These are phyloP conservation scores for Psilopsiagon aurifrons DNA, from an alignment of 2,113 vertebrate species.

Conservation along the genomic window DNA sequence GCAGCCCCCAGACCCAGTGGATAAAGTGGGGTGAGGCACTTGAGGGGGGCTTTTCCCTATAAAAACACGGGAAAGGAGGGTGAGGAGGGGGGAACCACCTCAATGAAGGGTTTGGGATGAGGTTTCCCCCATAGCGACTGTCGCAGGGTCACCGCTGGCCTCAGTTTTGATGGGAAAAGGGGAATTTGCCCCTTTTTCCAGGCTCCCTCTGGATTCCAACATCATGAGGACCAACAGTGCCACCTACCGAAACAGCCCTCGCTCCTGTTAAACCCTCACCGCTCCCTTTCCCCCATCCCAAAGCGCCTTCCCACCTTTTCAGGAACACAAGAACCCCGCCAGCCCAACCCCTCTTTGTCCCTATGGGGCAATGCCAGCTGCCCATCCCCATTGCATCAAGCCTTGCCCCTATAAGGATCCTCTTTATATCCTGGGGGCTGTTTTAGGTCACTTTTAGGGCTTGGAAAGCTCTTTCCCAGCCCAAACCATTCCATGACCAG, in stretches of 20 bases:
- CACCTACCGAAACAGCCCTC: neutral
- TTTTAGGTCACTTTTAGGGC: neutral
- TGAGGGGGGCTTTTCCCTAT: neutral
- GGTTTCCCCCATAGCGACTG: rapidly evolving
- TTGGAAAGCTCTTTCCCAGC: neutral
- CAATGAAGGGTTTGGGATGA: rapidly evolving
- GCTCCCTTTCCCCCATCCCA: neutral
- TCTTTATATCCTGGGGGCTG: neutral
- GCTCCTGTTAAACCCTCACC: rapidly evolving
- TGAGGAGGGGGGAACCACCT: neutral
- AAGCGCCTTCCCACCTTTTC: rapidly evolving
- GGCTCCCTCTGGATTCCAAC: rapidly evolving
- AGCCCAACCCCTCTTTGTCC: neutral
- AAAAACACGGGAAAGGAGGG: rapidly evolving
- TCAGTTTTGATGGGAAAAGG: rapidly evolving
- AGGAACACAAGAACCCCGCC: neutral
- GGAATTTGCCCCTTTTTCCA: rapidly evolving
- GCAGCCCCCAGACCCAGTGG: neutral
- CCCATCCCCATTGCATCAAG: neutral
- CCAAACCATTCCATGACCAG: neutral
- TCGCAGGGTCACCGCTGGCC: rapidly evolving
- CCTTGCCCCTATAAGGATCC: neutral
- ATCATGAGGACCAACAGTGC: neutral
- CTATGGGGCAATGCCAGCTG: neutral
- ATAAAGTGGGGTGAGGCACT: rapidly evolving